phyloP scores from a whole-genome alignment of 64 coral and sea anemone species.

The Anthopleura sola region DNA sequence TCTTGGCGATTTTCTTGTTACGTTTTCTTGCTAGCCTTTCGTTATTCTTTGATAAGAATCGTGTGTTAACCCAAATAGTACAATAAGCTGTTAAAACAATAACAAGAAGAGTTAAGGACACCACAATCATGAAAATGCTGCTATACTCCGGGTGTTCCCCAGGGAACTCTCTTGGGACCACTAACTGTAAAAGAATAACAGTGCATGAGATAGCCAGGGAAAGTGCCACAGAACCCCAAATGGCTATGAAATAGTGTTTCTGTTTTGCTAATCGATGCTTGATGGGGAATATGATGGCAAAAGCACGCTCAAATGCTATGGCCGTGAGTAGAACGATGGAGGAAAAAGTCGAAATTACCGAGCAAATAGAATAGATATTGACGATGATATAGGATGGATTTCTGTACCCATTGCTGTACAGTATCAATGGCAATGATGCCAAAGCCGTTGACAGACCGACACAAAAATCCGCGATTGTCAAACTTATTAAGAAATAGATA shows the following conservation, averaged over 20 bases:
- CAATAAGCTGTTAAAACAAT: background rate
- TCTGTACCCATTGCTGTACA: background rate
- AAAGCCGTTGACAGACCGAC: background rate
- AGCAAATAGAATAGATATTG: background rate
- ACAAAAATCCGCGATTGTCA: background rate
- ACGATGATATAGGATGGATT: background rate
- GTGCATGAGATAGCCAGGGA: background rate
- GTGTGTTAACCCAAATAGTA: background rate
- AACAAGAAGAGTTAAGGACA: background rate
- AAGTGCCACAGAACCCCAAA: background rate
- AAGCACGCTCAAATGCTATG: background rate
- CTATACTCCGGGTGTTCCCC: background rate
- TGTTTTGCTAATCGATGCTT: background rate
- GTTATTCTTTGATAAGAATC: background rate
- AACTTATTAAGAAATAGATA: background rate
- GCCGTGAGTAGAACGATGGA: background rate
- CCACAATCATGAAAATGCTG: background rate
- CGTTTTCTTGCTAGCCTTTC: background rate
- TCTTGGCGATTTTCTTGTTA: background rate
- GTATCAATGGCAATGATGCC: background rate
- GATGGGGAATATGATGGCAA: background rate
- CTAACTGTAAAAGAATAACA: background rate
- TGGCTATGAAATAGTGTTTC: background rate
- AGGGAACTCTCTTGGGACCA: background rate
- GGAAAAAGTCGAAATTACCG: background rate